Percentiles rank a stretch among this genome's conserved stretches.
Evolutionary conservation across 2,113 vertebrate genomes (phyloP).

Genomic region (Naja naja): DNA sequence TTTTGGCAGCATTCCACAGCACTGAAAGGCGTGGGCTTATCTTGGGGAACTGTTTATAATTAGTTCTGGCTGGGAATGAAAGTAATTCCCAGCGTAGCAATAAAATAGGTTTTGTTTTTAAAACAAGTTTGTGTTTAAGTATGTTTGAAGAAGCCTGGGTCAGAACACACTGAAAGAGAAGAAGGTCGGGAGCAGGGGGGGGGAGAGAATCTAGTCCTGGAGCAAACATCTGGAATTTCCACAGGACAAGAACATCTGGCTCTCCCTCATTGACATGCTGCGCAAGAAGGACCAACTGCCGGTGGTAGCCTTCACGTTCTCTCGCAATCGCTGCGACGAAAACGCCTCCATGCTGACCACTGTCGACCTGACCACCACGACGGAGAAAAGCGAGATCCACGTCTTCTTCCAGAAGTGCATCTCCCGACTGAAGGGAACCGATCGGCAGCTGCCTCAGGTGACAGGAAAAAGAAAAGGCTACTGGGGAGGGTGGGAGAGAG

Average conservation of each 20-base stretch:
- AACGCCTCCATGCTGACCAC: conserved; percentile 83
- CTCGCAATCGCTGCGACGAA: conserved; percentile 84
- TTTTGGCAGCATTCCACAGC: too few relatives aligned
- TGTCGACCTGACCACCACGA: conserved; percentile 80
- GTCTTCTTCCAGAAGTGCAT: conserved; percentile 88
- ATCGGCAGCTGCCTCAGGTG: conserved; percentile 90
- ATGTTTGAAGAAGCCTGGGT: too few relatives aligned
- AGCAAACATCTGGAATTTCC: not conserved
- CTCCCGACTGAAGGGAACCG: conserved; percentile 83
- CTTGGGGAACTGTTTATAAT: too few relatives aligned
- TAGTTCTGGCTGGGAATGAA: too few relatives aligned
- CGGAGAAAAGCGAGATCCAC: conserved; percentile 86
- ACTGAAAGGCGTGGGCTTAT: too few relatives aligned
- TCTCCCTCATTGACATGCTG: conserved; percentile 83
- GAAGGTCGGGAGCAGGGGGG: not conserved
- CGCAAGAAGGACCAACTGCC: conserved; percentile 84
- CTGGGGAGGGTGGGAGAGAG: too few relatives aligned
- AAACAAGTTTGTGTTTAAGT: too few relatives aligned
- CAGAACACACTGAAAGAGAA: not conserved
- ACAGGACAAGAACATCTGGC: conserved; percentile 85
- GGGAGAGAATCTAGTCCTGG: not conserved
- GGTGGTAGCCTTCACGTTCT: conserved; percentile 90
- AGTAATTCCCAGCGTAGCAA: too few relatives aligned
- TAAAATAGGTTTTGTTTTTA: too few relatives aligned
- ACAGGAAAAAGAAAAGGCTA: not conserved